A percentile compares a stretch with the other conserved stretches of the same genome.
These are phyloP conservation scores for Aphelinus atriplicis DNA, from an alignment of 1,140 invertebrate species.

Conservation along the genomic window DNA sequence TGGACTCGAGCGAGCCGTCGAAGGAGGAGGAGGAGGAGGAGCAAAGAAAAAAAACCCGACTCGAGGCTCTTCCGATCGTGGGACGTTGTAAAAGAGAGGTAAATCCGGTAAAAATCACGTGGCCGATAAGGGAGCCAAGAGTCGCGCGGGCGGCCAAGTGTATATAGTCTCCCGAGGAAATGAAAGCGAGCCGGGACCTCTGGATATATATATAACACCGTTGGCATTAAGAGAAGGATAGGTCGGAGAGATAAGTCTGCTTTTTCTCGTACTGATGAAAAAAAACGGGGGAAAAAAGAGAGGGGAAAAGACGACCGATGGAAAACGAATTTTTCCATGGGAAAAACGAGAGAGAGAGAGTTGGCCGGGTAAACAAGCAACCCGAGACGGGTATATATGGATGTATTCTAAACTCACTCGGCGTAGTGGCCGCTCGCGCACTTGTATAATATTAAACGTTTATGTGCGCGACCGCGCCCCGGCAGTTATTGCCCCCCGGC, in stretches of 20 bases:
- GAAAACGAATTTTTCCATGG: not conserved
- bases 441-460: constrained; percentile 1
- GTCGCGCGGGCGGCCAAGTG: too few species aligned
- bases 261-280: not conserved
- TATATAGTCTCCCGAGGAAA: too few species aligned
- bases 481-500: not conserved
- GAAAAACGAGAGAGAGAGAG: not conserved
- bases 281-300: not conserved
- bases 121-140: too few species aligned
- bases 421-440: too few species aligned
- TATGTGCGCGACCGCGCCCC: not conserved
- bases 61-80: not conserved
- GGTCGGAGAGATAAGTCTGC: not conserved
- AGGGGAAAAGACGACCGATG: not conserved
- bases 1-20: not conserved
- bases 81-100: not conserved
- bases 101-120: too few species aligned
- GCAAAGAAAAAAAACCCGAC: constrained; percentile 8
- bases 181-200: too few species aligned
- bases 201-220: not conserved
- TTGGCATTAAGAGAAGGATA: constrained; percentile 32
- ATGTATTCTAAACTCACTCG: too few species aligned
- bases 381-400: too few species aligned
- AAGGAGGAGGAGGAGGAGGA: not conserved
- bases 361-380: too few species aligned